Evolutionary conservation across 2,888 invertebrate genomes (phyloP).

Genomic region (Meloe dianella): DNA sequence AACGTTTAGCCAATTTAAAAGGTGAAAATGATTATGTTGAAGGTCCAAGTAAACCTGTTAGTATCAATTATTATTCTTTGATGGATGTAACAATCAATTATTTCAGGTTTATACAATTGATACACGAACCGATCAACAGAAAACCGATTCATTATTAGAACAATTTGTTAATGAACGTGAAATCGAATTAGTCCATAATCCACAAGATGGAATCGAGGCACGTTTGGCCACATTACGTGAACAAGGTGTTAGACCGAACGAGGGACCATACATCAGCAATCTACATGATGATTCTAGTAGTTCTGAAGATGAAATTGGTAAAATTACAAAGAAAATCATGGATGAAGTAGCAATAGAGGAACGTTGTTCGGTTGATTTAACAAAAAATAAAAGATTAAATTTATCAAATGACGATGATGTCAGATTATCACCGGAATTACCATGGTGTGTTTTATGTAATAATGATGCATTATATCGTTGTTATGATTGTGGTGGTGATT

Average conservation of each 20-base stretch:
- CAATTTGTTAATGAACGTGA: slow-evolving; percentile 61
- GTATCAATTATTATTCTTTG: slow-evolving; percentile 21
- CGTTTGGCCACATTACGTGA: slow-evolving; percentile 63
- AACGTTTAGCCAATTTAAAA: slow-evolving; percentile 71
- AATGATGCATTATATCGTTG: slow-evolving; percentile 78
- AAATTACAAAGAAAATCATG: slow-evolving; percentile 58
- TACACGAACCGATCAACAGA: slow-evolving; percentile 71
- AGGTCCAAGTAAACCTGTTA: slow-evolving; percentile 52
- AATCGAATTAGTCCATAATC: slow-evolving; percentile 59
- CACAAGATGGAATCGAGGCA: slow-evolving; percentile 63
- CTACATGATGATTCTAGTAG: slow-evolving; percentile 52
- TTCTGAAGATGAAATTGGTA: slow-evolving; percentile 56
- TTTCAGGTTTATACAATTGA: slow-evolving; percentile 62
- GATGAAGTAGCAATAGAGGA: slow-evolving; percentile 62
- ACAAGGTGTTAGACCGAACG: slow-evolving; percentile 56
- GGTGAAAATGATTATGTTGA: slow-evolving; percentile 61
- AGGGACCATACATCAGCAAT: slow-evolving; percentile 53
- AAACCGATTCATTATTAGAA: slow-evolving; percentile 72
- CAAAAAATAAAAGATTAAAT: slow-evolving; percentile 28
- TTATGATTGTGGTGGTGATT: slow-evolving; percentile 77
- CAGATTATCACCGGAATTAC: slow-evolving; percentile 64
- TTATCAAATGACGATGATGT: slow-evolving; percentile 26
- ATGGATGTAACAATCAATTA: background rate
- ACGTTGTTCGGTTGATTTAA: slow-evolving; percentile 46
- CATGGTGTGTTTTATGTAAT: slow-evolving; percentile 87